Conservation (phyloP, 2,113 vertebrate species). For the Syngnathoides biaculeatus region DNA sequence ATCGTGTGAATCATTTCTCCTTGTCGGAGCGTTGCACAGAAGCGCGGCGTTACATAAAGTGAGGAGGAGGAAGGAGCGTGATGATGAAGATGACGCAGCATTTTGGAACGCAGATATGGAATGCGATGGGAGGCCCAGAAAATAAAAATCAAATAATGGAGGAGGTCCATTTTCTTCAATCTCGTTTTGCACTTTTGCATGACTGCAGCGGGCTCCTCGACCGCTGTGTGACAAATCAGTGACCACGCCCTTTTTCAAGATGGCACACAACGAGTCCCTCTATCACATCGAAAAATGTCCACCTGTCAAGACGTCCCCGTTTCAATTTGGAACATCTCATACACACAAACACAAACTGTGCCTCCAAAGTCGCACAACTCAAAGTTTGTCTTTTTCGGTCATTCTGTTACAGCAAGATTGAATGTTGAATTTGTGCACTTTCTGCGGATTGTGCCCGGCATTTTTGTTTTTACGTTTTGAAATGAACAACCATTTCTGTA, state of each 20-base stretch:
- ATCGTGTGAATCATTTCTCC: slow-evolving; percentile 50
- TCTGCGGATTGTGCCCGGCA: background rate
- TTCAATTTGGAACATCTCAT: background rate
- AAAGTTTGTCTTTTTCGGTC: background rate
- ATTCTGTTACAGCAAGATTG: background rate
- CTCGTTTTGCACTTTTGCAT: background rate
- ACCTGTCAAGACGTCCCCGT: background rate
- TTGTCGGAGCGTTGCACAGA: slow-evolving; percentile 42
- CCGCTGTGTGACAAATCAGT: slow-evolving; percentile 1
- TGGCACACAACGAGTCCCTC: background rate
- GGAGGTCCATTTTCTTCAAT: background rate
- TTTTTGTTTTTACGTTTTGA: background rate
- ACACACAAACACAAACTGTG: background rate
- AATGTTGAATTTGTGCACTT: background rate
- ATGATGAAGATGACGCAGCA: slow-evolving; percentile 42
- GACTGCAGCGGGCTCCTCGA: slow-evolving; percentile 25
- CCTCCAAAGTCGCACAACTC: background rate
- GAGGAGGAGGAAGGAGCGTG: slow-evolving; percentile 28
- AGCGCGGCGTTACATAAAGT: slow-evolving; percentile 63
- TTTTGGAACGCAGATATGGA: slow-evolving; percentile 53
- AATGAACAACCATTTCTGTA: background rate
- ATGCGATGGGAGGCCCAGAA: slow-evolving; percentile 16
- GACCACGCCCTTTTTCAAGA: slow-evolving; percentile 4
- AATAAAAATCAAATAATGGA: slow-evolving; percentile 15
- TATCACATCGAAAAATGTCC: background rate